Conservation (phyloP, 2,888 invertebrate species). For the Dusona sp. region DNA sequence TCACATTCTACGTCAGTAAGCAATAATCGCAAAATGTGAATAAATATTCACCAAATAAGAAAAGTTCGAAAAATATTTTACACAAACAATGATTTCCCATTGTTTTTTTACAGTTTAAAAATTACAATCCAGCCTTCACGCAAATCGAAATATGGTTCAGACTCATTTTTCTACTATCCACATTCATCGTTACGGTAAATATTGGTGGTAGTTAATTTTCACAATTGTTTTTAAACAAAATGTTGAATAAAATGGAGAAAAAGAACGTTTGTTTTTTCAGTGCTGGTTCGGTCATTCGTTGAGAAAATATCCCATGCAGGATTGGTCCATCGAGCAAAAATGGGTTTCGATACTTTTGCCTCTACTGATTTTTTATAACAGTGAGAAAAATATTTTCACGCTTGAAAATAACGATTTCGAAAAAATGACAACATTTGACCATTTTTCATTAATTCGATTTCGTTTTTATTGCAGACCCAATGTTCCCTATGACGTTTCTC, state of each 20-base stretch:
- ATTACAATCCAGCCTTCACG: constrained; percentile 97
- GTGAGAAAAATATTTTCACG: constrained; percentile 86
- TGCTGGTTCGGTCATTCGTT: constrained; percentile 97
- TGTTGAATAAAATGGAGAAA: constrained; percentile 22
- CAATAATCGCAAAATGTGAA: constrained; percentile 58
- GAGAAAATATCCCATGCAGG: constrained; percentile 93
- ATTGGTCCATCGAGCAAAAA: constrained; percentile 99
- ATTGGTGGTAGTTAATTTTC: constrained; percentile 26
- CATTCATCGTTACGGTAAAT: constrained; percentile 93
- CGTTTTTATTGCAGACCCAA: constrained; percentile 90
- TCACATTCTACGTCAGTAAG: constrained; percentile 93
- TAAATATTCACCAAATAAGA: constrained; percentile 17
- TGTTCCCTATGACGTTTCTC: constrained; percentile 96
- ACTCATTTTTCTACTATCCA: constrained; percentile 94
- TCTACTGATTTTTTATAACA: constrained; percentile 94
- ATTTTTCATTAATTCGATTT: constrained; percentile 24
- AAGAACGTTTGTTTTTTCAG: constrained; percentile 86
- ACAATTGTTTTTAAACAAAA: constrained; percentile 24
- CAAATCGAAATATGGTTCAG: constrained; percentile 99
- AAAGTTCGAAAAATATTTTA: constrained; percentile 1
- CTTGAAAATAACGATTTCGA: constrained; percentile 7
- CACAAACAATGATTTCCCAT: constrained; percentile 10
- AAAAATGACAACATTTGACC: background rate
- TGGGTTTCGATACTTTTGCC: constrained; percentile 97
- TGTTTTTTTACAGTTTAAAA: constrained; percentile 92